phyloP scores from a whole-genome alignment of 2,797 vertebrate species.

The Hipposideros larvatus region DNA sequence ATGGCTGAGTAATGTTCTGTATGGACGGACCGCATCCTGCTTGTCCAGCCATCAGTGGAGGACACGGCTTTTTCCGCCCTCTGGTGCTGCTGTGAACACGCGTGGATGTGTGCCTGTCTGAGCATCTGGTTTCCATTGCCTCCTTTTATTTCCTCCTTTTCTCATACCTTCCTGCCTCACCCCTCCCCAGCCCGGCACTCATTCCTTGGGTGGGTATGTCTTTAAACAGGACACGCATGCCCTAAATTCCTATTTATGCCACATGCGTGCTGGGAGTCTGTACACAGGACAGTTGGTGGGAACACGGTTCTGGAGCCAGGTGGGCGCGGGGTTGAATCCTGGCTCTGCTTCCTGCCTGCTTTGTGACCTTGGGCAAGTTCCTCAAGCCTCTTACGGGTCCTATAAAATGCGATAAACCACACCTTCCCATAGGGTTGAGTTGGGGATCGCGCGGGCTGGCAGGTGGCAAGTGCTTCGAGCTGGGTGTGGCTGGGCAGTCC shows the following conservation, averaged over 20 bases:
- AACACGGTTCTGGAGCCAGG: neutral
- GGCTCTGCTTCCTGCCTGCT: neutral
- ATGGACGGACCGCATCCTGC: neutral
- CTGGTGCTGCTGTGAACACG: neutral
- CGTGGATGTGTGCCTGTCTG: too few relatives aligned
- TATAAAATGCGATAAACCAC: neutral
- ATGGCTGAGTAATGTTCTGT: neutral
- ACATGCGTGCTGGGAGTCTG: neutral
- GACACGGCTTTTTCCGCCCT: neutral
- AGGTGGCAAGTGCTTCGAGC: neutral
- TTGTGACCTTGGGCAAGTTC: neutral
- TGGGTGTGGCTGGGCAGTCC: neutral
- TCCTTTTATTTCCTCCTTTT: neutral
- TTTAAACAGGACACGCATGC: too few relatives aligned
- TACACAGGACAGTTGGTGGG: neutral
- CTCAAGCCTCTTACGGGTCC: neutral
- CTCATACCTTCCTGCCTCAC: fast-evolving
- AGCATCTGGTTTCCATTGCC: neutral
- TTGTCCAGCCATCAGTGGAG: fast-evolving
- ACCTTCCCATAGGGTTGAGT: neutral
- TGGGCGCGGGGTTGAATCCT: fast-evolving
- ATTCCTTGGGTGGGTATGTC: neutral
- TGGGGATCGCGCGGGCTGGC: too few relatives aligned
- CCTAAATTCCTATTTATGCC: too few relatives aligned
- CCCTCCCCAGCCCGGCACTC: fast-evolving